phyloP scores from a whole-genome alignment of 2,797 vertebrate genomes.

The Urosaurus nigricauda region DNA sequence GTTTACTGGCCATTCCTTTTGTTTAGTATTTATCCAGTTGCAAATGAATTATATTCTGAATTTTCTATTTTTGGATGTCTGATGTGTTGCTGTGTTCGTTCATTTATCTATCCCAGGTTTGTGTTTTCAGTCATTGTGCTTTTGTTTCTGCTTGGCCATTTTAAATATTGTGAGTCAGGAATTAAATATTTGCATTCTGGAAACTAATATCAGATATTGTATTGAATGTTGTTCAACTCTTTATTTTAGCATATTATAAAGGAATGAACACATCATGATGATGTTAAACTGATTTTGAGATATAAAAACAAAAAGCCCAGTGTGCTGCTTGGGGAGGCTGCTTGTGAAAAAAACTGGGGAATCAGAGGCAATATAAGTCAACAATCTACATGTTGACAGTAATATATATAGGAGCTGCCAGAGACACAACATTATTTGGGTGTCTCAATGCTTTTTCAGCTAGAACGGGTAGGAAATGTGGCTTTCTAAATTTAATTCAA shows the following conservation, averaged over 20 bases:
- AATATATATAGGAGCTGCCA: constrained; percentile 38
- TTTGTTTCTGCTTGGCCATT: not conserved
- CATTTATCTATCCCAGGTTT: constrained; percentile 8
- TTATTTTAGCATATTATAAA: constrained; percentile 1
- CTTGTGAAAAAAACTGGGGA: constrained; percentile 6
- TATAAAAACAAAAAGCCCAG: constrained; percentile 5
- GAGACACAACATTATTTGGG: constrained; percentile 8
- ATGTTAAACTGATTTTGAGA: not conserved
- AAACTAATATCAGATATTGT: not conserved
- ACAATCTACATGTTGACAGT: constrained; percentile 25
- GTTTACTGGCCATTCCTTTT: not conserved
- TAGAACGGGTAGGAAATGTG: not conserved
- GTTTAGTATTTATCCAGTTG: constrained; percentile 16
- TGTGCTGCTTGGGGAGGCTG: constrained; percentile 36
- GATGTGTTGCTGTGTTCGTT: constrained; percentile 31
- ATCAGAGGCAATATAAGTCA: constrained; percentile 38
- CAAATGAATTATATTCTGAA: constrained; percentile 29
- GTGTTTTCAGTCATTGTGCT: not conserved
- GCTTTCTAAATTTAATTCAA: not conserved
- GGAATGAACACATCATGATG: constrained; percentile 44
- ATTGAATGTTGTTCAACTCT: constrained; percentile 20
- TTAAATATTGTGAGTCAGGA: constrained; percentile 14
- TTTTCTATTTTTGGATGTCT: not conserved
- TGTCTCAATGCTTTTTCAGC: constrained; percentile 19
- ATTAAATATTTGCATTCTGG: constrained; percentile 22